A percentile compares a stretch with the other conserved stretches of the same genome.
Evolutionary conservation across 1,140 invertebrate genomes (phyloP).

Genomic region (Halesus radiatus): DNA sequence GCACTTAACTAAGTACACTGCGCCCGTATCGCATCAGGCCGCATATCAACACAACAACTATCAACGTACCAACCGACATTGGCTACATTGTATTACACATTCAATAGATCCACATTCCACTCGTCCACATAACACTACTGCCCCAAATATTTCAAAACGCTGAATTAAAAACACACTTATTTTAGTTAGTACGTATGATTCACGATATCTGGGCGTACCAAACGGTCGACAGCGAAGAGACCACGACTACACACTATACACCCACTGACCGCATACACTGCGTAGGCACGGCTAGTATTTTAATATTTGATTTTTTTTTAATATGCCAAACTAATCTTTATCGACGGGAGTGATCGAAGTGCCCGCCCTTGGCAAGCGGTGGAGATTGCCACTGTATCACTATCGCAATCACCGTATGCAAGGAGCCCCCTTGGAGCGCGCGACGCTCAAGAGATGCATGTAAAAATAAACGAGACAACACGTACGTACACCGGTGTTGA

Average conservation of each 20-base stretch:
- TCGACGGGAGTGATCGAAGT: background rate
- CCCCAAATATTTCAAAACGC: background rate
- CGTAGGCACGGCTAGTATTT: too few species aligned
- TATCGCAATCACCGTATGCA: background rate
- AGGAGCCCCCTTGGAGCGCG: background rate
- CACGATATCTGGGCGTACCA: background rate
- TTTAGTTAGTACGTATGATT: background rate
- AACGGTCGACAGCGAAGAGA: too few species aligned
- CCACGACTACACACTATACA: too few species aligned
- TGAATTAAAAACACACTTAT: slow-evolving; percentile 5
- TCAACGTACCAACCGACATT: too few species aligned
- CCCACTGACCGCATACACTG: too few species aligned
- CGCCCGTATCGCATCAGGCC: background rate
- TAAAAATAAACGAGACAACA: slow-evolving; percentile 23
- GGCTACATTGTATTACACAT: background rate
- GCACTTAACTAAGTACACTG: slow-evolving; percentile 25
- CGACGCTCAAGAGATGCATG: background rate
- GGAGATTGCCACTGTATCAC: too few species aligned
- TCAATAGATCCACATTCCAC: background rate
- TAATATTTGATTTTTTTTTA: too few species aligned
- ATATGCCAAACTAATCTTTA: background rate
- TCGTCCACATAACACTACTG: background rate
- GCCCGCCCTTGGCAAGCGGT: too few species aligned
- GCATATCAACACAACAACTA: too few species aligned
- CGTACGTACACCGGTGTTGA: slow-evolving; percentile 11